Percentiles rank a stretch among this genome's conserved stretches.
Conservation (phyloP, 2,113 vertebrate species). For the Tamias sibiricus region DNA sequence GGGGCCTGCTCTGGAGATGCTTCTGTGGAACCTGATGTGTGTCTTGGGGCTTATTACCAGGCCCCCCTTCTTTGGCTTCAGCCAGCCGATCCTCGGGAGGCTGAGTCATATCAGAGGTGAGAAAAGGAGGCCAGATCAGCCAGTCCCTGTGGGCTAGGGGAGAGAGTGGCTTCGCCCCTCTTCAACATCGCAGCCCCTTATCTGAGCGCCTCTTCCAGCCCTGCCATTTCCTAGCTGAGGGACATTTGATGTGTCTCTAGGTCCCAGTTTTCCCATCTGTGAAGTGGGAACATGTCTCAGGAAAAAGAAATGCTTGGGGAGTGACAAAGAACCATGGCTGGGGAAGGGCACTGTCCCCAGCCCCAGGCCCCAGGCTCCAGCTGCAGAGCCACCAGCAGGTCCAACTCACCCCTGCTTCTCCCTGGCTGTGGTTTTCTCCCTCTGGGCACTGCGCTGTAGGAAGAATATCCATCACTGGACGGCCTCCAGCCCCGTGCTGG, state of each 20-base stretch:
- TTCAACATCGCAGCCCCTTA: neutral
- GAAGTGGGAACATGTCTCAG: neutral
- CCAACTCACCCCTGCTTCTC: slow-evolving; percentile 26
- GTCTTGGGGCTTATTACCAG: neutral
- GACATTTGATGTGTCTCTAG: neutral
- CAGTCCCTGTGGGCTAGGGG: neutral
- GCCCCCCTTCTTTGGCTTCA: neutral
- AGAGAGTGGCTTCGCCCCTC: neutral
- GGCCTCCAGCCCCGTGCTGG: neutral
- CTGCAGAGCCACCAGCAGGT: neutral
- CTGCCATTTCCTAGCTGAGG: neutral
- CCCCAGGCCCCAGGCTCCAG: neutral
- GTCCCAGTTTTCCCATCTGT: slow-evolving; percentile 18
- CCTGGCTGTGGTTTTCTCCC: slow-evolving; percentile 67
- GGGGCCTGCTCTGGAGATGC: neutral
- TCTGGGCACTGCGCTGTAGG: slow-evolving; percentile 82
- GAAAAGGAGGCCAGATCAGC: neutral
- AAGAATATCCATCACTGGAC: neutral
- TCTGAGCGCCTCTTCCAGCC: neutral
- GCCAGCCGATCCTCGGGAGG: neutral
- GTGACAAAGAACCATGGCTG: neutral
- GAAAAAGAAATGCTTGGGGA: neutral
- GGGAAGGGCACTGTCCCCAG: neutral
- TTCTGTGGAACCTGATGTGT: neutral
- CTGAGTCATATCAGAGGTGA: neutral